These are phyloP conservation scores for Gnatocerus cornutus DNA, from an alignment of 2,888 invertebrate species.

Conservation along the genomic window DNA sequence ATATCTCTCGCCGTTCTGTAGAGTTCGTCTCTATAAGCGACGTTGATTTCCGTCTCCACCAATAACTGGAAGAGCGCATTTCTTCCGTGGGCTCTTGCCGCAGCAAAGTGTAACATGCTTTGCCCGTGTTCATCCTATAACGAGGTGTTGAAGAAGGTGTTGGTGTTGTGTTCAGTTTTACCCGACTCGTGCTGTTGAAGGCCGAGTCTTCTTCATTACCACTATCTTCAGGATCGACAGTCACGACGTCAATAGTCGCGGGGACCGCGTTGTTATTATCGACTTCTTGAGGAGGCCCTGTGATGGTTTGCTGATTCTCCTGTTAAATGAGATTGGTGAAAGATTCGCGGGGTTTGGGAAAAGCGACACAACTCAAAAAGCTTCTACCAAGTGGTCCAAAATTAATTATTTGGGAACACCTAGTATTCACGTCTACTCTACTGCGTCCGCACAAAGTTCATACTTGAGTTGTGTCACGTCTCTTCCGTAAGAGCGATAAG, in stretches of 20 bases:
- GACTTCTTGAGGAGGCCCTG: conserved; percentile 59
- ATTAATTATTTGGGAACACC: too few species aligned
- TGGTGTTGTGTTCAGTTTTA: conserved; percentile 60
- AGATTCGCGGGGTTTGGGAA: neutral
- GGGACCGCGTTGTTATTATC: conserved; percentile 66
- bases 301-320: conserved; percentile 67
- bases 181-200: conserved; percentile 78
- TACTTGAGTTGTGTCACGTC: too few species aligned
- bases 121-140: conserved; percentile 90
- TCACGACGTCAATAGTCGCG: conserved; percentile 75
- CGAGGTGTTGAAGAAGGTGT: conserved; percentile 2
- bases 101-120: conserved; percentile 91
- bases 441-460: too few species aligned
- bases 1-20: conserved; percentile 92
- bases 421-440: too few species aligned
- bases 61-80: conserved; percentile 87
- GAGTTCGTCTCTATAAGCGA: conserved; percentile 88
- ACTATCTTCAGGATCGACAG: conserved; percentile 73
- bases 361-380: neutral
- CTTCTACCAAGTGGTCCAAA: too few species aligned
- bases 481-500: too few species aligned
- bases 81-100: conserved; percentile 86
- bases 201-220: conserved; percentile 74
- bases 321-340: conserved; percentile 44
- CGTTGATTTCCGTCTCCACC: conserved; percentile 85